Evolutionary conservation across 2,888 invertebrate species (phyloP), one percentile per base, ranked within the genome.

Genomic region (Ectemnius continuus): DNA sequence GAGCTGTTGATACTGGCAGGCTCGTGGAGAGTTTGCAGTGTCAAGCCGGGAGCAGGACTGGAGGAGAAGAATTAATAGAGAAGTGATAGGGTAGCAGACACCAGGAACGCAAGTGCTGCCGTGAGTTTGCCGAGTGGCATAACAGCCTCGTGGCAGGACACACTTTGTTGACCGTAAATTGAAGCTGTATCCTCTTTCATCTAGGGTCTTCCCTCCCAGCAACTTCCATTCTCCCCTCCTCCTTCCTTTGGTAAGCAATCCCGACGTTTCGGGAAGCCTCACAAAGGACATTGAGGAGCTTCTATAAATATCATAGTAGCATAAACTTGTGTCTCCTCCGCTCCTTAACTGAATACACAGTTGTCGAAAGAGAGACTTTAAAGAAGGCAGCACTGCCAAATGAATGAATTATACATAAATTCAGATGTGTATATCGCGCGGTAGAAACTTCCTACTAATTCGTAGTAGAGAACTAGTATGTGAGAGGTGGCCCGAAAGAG

Each of bases 161-260:
- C 26, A 58, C 66, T 73, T 72, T 79, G 75, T 67, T 64, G 58
- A 75, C 66, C 66, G 70, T 70, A 81, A 81, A 78, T 69, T 71
- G 80, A 73, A 70, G 57, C 52, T 13, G 61, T 60, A 52, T 75
- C 78, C 18, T 64, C 57, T 70, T 78, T 66, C 69, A 47, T 52
- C 57, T 61, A 61, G 48, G 68, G 69, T 59, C 61, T 16, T 58
- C 45, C 46, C 36, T 36, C 8, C 8, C 36, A 11, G 6, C 36
- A 36, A 11, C 36, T 36, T 36, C 28, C 72, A 52, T 66, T 62
- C 61, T 18, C 16, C 52, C 16, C 16, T 18, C 6, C 16, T n/a
- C 16, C 16, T 18, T 52, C 6, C 52, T 36, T 13, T 26, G 2
- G n/a, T 11, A 23, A 45, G 65, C 28, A 20, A 36, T 59, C 52